Conservation (phyloP, 2,797 vertebrate genomes). For the Buphagus erythrorhynchus region DNA sequence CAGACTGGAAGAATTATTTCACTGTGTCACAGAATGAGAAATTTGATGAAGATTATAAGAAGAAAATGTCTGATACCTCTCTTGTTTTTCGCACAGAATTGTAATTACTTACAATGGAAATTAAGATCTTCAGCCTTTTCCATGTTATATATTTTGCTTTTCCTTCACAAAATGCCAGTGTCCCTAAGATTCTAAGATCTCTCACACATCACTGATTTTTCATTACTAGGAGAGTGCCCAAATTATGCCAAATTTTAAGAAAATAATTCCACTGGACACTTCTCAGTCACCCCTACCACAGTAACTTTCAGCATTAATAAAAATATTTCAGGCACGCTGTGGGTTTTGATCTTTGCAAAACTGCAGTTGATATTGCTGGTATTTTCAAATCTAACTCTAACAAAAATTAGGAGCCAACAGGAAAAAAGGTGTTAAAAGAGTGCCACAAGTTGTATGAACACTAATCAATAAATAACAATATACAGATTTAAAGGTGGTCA, state of each 20-base stretch:
- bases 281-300: not conserved
- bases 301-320: not conserved
- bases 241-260: not conserved
- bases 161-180: not conserved
- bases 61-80: slow-evolving; percentile 71
- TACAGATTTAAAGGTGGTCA: not conserved
- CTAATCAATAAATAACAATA: not conserved
- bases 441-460: fast-evolving
- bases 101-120: slow-evolving; percentile 22
- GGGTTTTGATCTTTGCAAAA: not conserved
- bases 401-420: not conserved
- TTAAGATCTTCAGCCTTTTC: not conserved
- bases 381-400: not conserved
- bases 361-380: not conserved
- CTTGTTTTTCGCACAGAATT: slow-evolving; percentile 68
- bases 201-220: not conserved
- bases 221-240: not conserved
- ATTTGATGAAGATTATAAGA: slow-evolving; percentile 75
- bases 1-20: slow-evolving; percentile 81
- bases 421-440: not conserved
- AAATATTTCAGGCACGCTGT: not conserved
- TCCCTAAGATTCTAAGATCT: not conserved
- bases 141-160: not conserved
- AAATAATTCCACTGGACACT: not conserved
- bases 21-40: slow-evolving; percentile 76